phyloP scores from a whole-genome alignment of 2,888 invertebrate species.

The Bombyx huttoni region DNA sequence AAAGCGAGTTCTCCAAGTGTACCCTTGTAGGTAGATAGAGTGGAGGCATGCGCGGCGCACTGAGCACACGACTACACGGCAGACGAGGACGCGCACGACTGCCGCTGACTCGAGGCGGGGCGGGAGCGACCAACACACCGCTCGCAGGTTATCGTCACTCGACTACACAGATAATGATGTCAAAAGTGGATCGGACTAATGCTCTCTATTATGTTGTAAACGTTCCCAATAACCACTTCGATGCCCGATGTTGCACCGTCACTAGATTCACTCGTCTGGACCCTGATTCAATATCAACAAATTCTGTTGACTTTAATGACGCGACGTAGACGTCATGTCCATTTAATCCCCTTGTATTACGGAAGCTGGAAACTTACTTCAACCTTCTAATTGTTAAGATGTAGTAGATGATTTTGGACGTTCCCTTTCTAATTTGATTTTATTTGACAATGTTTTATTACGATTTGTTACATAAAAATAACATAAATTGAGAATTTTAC shows the following conservation, averaged over 20 bases:
- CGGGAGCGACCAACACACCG: conserved; percentile 47
- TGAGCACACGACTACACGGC: conserved; percentile 35
- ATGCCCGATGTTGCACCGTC: conserved; percentile 29
- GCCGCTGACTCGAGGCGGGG: conserved; percentile 38
- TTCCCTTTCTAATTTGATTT: conserved; percentile 3
- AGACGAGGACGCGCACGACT: conserved; percentile 56
- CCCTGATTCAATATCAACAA: neutral
- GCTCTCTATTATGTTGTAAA: conserved; percentile 66
- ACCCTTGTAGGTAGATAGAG: conserved; percentile 25
- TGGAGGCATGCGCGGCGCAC: conserved; percentile 18
- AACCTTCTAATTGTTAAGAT: conserved; percentile 19
- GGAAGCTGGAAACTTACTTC: conserved; percentile 33
- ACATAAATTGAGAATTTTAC: conserved; percentile 26
- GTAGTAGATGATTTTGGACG: neutral
- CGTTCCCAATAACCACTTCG: conserved; percentile 36
- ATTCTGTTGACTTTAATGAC: neutral
- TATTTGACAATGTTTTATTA: conserved; percentile 13
- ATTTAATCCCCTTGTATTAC: conserved; percentile 20
- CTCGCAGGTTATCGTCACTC: conserved; percentile 68
- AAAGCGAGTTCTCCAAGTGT: conserved; percentile 50
- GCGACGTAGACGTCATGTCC: conserved; percentile 8
- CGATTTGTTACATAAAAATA: conserved; percentile 2
- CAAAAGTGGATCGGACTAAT: conserved; percentile 72
- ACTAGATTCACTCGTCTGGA: conserved; percentile 4
- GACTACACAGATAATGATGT: conserved; percentile 70